Evolutionary conservation across 2,888 invertebrate genomes (phyloP).

Genomic region (Tinea trinotella): DNA sequence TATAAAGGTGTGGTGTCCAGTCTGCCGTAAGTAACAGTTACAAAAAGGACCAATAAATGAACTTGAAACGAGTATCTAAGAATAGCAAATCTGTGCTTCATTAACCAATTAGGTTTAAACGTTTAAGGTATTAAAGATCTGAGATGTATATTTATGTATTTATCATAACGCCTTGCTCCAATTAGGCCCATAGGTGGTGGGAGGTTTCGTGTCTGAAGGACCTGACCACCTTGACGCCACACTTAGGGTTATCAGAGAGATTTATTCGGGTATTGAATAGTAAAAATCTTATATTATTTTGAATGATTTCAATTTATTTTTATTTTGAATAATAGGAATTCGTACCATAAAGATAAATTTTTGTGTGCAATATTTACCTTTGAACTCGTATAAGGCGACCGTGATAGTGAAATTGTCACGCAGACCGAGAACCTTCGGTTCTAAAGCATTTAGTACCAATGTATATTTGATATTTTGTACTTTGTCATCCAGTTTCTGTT

Average conservation of each 20-base stretch:
- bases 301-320: background rate
- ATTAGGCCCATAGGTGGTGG: slow-evolving; percentile 24
- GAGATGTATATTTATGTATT: slow-evolving; percentile 1
- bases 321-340: background rate
- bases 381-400: too few relatives aligned
- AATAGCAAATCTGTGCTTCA: background rate
- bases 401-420: too few relatives aligned
- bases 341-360: too few relatives aligned
- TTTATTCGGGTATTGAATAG: background rate
- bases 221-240: background rate
- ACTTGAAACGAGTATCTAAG: background rate
- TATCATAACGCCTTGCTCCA: slow-evolving; percentile 25
- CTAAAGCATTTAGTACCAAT: too few relatives aligned
- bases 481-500: too few relatives aligned
- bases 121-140: too few relatives aligned
- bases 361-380: too few relatives aligned
- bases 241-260: background rate
- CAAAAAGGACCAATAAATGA: background rate
- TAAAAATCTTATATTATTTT: background rate
- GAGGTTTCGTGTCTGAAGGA: slow-evolving; percentile 10
- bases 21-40: too few relatives aligned
- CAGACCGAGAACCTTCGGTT: too few relatives aligned
- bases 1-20: too few relatives aligned
- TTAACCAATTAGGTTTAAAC: background rate
- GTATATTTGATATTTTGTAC: too few relatives aligned